Base-by-base conservation (phyloP, 2,888 invertebrate species). In the Lydus trimaculatus region DNA sequence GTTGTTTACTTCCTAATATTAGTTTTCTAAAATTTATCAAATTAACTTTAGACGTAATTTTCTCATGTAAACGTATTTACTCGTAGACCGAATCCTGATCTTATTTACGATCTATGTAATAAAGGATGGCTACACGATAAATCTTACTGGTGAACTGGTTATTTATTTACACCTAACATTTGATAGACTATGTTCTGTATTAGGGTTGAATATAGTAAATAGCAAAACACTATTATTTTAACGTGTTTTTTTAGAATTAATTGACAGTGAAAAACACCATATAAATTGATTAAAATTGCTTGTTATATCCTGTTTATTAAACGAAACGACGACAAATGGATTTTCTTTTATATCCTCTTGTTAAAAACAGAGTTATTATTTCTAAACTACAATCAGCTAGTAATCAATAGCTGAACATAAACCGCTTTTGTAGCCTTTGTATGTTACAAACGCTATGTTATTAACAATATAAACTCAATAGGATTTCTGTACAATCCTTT, bases 141-240 rank as follows among this genome's bases (percentile, higher is more conserved):
- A 72, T 72, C 71, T 72, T 67, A 64, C 61, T n/a, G n/a, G 61
- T 65, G 61, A 67, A 65, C 64, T 69, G 67, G 71, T 72, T 72
- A 72, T 72, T 72, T 72, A 72, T 72, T 72, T 69, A 66, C 67
- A 67, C 60, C 62, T 13, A 66, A 56, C 67, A 63, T 73, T 73
- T 73, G 73, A 73, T 73, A 66, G 73, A 71, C 73, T 69, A 71
- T 73, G 70, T 72, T 69, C 67, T 20, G 58, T 63, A 58, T 25
- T 61, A 63, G 56, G 58, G 23, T 59, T 62, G 61, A 64, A 69
- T 63, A 61, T 60, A n/a, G 58, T 66, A 52, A 72, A 39, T 66
- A 59, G 64, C 60, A 72, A 65, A 65, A 56, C 64, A 48, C 7
- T 58, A 61, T 36, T 59, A 65, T 67, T 48, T 48, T 64, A 64